Conservation (phyloP, 2,797 vertebrate species). For the Helicolenus hilgendorfi region DNA sequence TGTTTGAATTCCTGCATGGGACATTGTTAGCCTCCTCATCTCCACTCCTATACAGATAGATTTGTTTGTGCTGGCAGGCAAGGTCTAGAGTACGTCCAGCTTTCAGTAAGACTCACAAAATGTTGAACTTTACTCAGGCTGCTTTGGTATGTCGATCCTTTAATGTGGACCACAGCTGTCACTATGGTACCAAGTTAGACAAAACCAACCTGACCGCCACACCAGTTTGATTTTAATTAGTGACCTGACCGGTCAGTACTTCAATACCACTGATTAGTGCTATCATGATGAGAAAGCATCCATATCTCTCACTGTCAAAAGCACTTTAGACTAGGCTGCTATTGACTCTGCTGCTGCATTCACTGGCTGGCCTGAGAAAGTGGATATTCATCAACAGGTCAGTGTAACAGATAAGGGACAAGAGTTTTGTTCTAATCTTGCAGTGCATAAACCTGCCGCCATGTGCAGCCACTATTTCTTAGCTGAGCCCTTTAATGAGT, state of each 20-base stretch:
- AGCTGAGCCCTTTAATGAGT: neutral
- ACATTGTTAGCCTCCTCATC: neutral
- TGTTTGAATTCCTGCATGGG: neutral
- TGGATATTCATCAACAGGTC: neutral
- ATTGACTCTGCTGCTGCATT: conserved; percentile 13
- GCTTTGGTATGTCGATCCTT: neutral
- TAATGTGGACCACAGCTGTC: neutral
- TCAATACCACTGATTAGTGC: conserved; percentile 20
- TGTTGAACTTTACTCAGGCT: conserved; percentile 8
- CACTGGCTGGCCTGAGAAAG: neutral
- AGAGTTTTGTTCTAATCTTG: conserved; percentile 9
- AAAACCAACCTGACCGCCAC: neutral
- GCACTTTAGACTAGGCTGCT: neutral
- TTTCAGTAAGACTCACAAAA: neutral
- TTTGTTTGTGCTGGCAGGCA: neutral
- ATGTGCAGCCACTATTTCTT: neutral
- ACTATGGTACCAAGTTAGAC: neutral
- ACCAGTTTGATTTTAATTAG: conserved; percentile 10
- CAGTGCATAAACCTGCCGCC: neutral
- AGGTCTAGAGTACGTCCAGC: neutral
- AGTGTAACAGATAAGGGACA: neutral
- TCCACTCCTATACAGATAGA: neutral
- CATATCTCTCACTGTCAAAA: conserved; percentile 24
- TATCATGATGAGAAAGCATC: conserved; percentile 25
- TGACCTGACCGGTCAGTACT: neutral